These are phyloP conservation scores for Oophaga pumilio DNA, from an alignment of 2,113 vertebrate genomes.

Conservation along the genomic window DNA sequence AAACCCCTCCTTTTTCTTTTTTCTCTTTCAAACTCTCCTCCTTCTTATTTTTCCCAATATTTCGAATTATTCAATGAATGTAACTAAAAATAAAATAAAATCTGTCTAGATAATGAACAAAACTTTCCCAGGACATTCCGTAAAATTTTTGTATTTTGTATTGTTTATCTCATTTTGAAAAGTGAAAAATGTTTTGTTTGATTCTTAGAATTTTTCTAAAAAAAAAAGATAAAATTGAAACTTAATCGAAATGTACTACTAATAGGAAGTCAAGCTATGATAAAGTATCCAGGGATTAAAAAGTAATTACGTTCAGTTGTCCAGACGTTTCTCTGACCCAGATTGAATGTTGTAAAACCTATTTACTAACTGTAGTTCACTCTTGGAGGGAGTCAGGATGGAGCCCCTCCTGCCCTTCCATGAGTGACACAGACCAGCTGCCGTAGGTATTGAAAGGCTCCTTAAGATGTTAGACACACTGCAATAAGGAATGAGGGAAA, in stretches of 20 bases:
- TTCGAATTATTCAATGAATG: too few relatives aligned
- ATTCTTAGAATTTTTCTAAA: too few relatives aligned
- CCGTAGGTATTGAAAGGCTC: constrained; percentile 51
- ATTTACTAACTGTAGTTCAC: background rate
- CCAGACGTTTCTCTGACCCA: background rate
- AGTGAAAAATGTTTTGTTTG: too few relatives aligned
- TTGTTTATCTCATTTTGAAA: too few relatives aligned
- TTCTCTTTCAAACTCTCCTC: too few relatives aligned
- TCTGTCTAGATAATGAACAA: too few relatives aligned
- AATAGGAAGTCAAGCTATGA: background rate
- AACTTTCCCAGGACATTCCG: too few relatives aligned
- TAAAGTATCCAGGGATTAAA: constrained; percentile 5
- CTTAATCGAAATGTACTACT: background rate
- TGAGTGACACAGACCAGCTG: constrained; percentile 53
- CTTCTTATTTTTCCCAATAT: too few relatives aligned
- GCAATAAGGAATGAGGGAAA: constrained; percentile 38
- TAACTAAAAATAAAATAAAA: too few relatives aligned
- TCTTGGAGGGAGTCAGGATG: background rate
- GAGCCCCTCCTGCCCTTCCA: constrained; percentile 27
- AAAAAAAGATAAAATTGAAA: too few relatives aligned
- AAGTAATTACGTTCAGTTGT: background rate
- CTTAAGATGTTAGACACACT: constrained; percentile 55
- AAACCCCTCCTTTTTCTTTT: too few relatives aligned
- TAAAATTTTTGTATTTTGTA: too few relatives aligned
- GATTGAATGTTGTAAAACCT: background rate